Conservation (phyloP, 2,888 invertebrate species). For the Gasteruption jaculator region DNA sequence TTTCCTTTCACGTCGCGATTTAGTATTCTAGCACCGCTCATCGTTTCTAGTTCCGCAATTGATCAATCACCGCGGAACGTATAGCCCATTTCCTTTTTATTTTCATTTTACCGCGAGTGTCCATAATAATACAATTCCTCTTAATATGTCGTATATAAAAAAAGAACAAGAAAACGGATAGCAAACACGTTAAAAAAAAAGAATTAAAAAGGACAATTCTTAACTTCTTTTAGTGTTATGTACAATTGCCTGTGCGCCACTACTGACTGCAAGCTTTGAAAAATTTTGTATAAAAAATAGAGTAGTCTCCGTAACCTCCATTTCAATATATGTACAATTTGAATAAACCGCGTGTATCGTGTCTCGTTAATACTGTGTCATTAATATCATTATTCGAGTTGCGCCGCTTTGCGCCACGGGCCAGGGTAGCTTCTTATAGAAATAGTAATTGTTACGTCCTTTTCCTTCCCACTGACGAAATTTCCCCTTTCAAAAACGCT, state of each 20-base stretch:
- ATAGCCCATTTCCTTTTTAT: no score
- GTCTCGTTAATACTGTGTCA: conserved; percentile 50
- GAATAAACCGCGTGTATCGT: conserved; percentile 39
- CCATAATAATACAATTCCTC: no score
- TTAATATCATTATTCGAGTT: conserved; percentile 40
- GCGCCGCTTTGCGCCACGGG: conserved; percentile 39
- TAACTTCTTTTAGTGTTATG: conserved; percentile 26
- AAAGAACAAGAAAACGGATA: conserved; percentile 2
- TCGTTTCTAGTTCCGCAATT: no score
- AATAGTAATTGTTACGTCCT: no score
- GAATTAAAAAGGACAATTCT: conserved; percentile 8
- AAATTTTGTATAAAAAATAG: conserved; percentile 52
- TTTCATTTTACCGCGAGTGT: no score
- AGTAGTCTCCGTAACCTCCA: conserved; percentile 43
- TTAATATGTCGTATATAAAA: no score
- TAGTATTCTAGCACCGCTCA: no score
- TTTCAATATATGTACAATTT: conserved; percentile 41
- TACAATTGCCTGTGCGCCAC: conserved; percentile 32
- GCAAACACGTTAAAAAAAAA: conserved; percentile 6
- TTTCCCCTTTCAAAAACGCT: no score
- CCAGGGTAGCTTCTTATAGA: no score
- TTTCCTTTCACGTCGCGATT: no score
- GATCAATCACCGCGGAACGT: no score
- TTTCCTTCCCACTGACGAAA: no score
- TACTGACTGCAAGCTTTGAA: conserved; percentile 39